Evolutionary conservation across 2,113 vertebrate species (phyloP).

Genomic region (Mystacornis crossleyi): DNA sequence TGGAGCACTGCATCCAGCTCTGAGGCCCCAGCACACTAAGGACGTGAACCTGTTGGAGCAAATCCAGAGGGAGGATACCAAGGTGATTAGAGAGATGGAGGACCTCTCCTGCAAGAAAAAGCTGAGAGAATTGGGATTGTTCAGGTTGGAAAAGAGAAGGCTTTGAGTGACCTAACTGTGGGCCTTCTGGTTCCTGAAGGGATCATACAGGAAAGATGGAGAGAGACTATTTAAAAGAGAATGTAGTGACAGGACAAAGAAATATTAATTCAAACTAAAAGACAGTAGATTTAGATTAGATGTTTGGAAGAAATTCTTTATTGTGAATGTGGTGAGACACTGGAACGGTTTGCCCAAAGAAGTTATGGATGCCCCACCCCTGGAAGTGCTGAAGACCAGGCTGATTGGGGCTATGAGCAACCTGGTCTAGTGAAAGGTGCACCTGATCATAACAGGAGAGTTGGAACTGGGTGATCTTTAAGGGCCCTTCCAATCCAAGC

Average conservation of each 20-base stretch:
- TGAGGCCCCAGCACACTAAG: not conserved
- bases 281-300: not conserved
- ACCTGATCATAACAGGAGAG: not conserved
- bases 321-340: not conserved
- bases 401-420: not conserved
- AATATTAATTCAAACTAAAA: not conserved
- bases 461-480: not conserved
- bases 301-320: not conserved
- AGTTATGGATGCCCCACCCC: not conserved
- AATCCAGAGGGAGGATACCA: not conserved
- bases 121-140: not conserved
- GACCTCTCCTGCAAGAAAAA: not conserved
- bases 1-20: not conserved
- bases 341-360: not conserved
- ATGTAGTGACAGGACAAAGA: not conserved
- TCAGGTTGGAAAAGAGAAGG: not conserved
- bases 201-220: not conserved
- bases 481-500: not conserved
- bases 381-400: not conserved
- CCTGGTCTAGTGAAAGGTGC: not conserved
- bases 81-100: not conserved
- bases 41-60: rapidly evolving
- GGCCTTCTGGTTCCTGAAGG: not conserved
- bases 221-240: not conserved
- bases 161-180: not conserved